phyloP scores from a whole-genome alignment of 2,888 invertebrate genomes.

The Seira ritae region DNA sequence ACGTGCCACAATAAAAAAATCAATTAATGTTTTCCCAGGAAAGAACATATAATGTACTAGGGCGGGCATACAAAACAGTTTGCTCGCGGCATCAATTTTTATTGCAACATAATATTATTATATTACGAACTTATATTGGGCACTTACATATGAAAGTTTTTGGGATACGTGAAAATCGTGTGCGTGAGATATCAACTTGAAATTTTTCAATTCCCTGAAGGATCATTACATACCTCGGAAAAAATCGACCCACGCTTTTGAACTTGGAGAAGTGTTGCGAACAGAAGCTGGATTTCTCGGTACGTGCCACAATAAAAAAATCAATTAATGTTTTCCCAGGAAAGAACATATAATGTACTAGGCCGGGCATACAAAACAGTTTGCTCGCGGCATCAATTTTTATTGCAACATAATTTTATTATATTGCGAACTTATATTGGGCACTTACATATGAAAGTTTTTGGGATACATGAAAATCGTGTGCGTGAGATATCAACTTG shows the following conservation, averaged over 20 bases:
- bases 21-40: not conserved
- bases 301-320: conserved; percentile 6
- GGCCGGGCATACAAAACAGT: not conserved
- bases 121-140: too few relatives aligned
- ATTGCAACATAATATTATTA: too few relatives aligned
- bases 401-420: too few relatives aligned
- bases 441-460: too few relatives aligned
- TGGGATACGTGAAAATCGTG: too few relatives aligned
- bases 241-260: conserved; percentile 21
- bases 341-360: not conserved
- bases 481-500: too few relatives aligned
- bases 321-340: conserved; percentile 2
- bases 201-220: conserved; percentile 17
- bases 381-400: not conserved
- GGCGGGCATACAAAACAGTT: not conserved
- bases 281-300: conserved; percentile 44
- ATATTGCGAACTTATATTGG: too few relatives aligned
- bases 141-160: too few relatives aligned
- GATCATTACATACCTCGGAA: conserved; percentile 27
- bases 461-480: too few relatives aligned
- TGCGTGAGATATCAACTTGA: too few relatives aligned
- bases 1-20: not conserved
- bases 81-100: not conserved
- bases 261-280: conserved; percentile 33
- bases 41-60: not conserved